Evolutionary conservation across 2,113 vertebrate genomes (phyloP).

Genomic region (Nicator chloris): DNA sequence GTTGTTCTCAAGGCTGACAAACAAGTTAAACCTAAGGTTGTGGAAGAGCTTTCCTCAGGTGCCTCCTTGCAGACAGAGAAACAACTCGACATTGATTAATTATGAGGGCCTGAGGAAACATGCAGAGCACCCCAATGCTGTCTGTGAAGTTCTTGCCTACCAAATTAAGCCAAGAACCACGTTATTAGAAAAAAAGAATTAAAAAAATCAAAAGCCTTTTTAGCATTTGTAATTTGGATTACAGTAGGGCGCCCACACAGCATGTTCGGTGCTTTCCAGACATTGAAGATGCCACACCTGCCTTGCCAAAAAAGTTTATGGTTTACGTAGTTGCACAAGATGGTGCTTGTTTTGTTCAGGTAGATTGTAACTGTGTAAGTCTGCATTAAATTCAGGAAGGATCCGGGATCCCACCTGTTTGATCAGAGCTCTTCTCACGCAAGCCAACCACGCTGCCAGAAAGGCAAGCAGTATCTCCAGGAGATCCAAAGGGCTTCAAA

Average conservation of each 20-base stretch:
- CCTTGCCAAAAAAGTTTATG: conserved; percentile 39
- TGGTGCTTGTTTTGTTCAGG: conserved; percentile 38
- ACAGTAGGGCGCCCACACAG: conserved; percentile 46
- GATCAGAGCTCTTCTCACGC: neutral
- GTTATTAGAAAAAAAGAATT: neutral
- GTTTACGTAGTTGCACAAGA: conserved; percentile 44
- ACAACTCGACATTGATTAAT: neutral
- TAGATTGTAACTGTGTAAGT: conserved; percentile 1
- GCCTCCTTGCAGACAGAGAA: neutral
- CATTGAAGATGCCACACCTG: conserved; percentile 30
- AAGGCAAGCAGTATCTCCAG: neutral
- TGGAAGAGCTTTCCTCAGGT: neutral
- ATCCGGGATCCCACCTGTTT: neutral
- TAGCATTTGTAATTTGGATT: conserved; percentile 35
- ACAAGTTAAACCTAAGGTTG: neutral
- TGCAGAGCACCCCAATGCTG: neutral
- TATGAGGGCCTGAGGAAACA: conserved; percentile 48
- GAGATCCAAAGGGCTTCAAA: neutral
- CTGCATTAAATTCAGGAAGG: conserved; percentile 13
- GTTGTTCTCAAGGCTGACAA: neutral
- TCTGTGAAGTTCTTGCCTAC: conserved; percentile 26
- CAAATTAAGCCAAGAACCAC: conserved; percentile 14
- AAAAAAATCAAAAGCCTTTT: conserved; percentile 49
- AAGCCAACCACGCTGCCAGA: neutral
- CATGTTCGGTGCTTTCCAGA: conserved; percentile 61